Evolutionary conservation across 1,140 invertebrate genomes (phyloP), one percentile per base, ranked within the genome.

Genomic region (Camponotus floridanus): DNA sequence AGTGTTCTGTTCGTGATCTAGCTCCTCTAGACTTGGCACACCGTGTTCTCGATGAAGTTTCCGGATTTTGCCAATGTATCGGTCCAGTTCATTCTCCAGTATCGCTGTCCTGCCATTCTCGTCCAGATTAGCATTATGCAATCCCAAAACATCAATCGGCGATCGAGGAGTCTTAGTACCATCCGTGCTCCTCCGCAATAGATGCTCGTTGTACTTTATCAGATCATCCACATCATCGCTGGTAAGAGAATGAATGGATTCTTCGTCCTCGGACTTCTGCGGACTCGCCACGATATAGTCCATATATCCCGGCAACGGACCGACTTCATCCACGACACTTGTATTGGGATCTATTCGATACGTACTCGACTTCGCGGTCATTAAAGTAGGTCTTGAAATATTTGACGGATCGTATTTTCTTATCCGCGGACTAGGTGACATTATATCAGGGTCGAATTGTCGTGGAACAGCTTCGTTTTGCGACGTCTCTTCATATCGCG

Each of bases 1-100:
- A 0, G 93, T 94, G 55, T 94, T 94, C 65, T 94, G 92, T 13
- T 94, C 92, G 1, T 91, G 88, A 57, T 94, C 91, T 9, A 81
- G 11, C 8, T 94, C 94, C 0, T 93, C 93, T 1, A 86, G 8
- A 59, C 92, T 94, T 21, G 78, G 85, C 8, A 26, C 42, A 45
- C 89, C 88, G 8, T 85, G 62, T 31, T 92, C 80, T 1, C 31
- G 70, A 62, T 95, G 92, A 1, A 94, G 86, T 3, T 88, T 92
- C 0, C 91, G 88, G 33, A 95, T 94, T n/a, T 91, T 93, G 5
- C 83, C 86, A 4, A 95, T 92, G 42, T 94, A 94, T 0, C 78
- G 81, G 5, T 94, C 94, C 7, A 95, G 45, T 62, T 94, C 93
- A 65, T 91, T 91, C 13, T 93, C 90, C 6, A 92, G 59, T 0